Evolutionary conservation across 2,113 vertebrate species (phyloP), one percentile per base, ranked within the genome.

Genomic region (Neodon shergylaensis): DNA sequence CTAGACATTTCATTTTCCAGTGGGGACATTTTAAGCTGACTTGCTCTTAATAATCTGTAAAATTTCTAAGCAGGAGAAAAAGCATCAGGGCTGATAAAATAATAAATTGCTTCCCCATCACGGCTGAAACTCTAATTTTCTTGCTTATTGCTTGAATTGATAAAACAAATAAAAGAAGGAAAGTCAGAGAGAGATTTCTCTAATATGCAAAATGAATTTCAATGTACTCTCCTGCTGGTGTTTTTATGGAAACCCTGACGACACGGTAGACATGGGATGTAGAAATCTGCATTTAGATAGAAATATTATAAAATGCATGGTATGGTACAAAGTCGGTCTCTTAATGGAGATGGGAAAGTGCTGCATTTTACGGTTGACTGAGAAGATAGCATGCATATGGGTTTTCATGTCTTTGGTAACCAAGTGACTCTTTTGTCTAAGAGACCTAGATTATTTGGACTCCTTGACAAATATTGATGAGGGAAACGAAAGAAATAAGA

Each of bases 271-370:
- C 97, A 98, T 97, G 97, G 97, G 98, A 98, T 93, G 97, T 96
- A 98, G 98, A 99, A 99, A 99, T 99, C 98, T 99, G 98, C 99
- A 99, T 99, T 99, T 99, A 99, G 98, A 99, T 99, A 98, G 98
- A 98, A 98, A 98, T 98, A 98, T 98, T 99, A 98, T 98, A 97
- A 98, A 98, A 98, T 98, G 98, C 97, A 97, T 98, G 95, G 98
- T 97, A 96, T 92, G 92, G 88, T 98, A 97, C 95, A 97, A 98
- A 98, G 96, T 97, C 95, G 87, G 98, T 91, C 94, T 98, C 98
- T 98, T 98, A 98, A 98, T 97, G 97, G 97, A 96, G 97, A 97
- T 91, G 96, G 98, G 82, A 96, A 98, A 98, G 90, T 97, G 98
- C 95, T 97, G 96, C 92, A 98, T 98, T 98, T 98, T 97, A 98